These are phyloP conservation scores for Lanistes nyassanus DNA, from an alignment of 1,140 invertebrate species.

Conservation along the genomic window DNA sequence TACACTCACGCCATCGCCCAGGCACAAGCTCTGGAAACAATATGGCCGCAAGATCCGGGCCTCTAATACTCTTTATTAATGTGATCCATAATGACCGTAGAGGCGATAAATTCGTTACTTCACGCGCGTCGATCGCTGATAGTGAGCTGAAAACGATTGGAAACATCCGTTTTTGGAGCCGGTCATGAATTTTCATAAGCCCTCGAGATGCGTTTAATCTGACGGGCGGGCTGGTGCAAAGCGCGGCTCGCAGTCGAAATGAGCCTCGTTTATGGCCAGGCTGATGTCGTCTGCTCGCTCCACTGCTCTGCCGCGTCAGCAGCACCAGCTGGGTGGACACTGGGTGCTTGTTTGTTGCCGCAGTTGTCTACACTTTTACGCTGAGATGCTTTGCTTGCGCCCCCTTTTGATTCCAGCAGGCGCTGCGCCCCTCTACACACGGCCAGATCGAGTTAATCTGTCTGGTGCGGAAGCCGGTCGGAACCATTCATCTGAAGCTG, in stretches of 20 bases:
- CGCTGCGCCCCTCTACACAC: too few species aligned
- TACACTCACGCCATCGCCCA: not conserved
- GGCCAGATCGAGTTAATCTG: too few species aligned
- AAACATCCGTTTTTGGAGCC: slow-evolving; percentile 12
- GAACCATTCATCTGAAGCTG: too few species aligned
- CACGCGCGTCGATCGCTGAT: not conserved
- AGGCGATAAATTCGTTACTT: slow-evolving; percentile 10
- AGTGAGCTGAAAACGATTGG: slow-evolving; percentile 15
- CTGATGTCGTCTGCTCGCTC: not conserved
- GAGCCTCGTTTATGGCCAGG: not conserved
- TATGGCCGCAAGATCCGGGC: not conserved
- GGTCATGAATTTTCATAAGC: slow-evolving; percentile 20
- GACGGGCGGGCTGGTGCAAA: not conserved
- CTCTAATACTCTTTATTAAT: slow-evolving; percentile 16
- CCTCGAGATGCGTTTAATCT: slow-evolving; percentile 16
- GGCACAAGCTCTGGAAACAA: slow-evolving; percentile 12
- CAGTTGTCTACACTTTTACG: not conserved
- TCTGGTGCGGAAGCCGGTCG: too few species aligned
- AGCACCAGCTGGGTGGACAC: not conserved
- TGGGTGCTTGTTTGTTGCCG: not conserved
- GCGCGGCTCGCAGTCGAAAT: not conserved
- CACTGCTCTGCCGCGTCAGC: not conserved
- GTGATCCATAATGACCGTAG: slow-evolving; percentile 2
- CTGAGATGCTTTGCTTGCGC: not conserved
- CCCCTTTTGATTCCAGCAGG: not conserved